Percentiles rank a stretch among this genome's conserved stretches.
phyloP scores from a whole-genome alignment of 2,888 invertebrate species.

The Cheilosia scutellata region DNA sequence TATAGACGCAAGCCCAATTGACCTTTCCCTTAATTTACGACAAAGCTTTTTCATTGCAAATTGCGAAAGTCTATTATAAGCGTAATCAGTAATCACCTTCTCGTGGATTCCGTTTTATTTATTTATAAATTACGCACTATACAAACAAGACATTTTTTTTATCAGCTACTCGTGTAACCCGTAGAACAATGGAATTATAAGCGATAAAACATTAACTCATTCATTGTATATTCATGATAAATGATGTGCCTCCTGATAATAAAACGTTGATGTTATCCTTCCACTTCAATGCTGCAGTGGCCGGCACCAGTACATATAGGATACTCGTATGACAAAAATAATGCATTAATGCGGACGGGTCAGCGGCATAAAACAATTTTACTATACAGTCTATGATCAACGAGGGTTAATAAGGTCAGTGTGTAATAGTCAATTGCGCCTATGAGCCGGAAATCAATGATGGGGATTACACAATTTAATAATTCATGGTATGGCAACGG shows the following conservation, averaged over 20 bases:
- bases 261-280: conserved; percentile 56
- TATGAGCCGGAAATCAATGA: conserved; percentile 68
- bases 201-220: conserved; percentile 65
- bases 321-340: conserved; percentile 46
- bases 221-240: conserved; percentile 61
- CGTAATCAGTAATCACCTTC: too few species aligned
- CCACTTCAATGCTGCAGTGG: conserved; percentile 31
- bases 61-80: too few species aligned
- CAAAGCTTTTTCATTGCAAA: too few species aligned
- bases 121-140: background rate
- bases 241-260: conserved; percentile 65
- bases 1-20: too few species aligned
- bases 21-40: too few species aligned
- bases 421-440: conserved; percentile 55
- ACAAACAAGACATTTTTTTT: background rate
- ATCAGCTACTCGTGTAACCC: conserved; percentile 15
- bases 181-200: conserved; percentile 62
- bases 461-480: conserved; percentile 70
- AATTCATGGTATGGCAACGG: conserved; percentile 54
- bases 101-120: too few species aligned
- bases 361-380: conserved; percentile 48
- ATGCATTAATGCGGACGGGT: conserved; percentile 63
- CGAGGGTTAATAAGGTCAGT: conserved; percentile 63
- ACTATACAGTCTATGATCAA: conserved; percentile 14
- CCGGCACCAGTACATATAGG: background rate